Evolutionary conservation across 2,888 invertebrate genomes (phyloP).

Genomic region (Ganaspis brasiliensis): DNA sequence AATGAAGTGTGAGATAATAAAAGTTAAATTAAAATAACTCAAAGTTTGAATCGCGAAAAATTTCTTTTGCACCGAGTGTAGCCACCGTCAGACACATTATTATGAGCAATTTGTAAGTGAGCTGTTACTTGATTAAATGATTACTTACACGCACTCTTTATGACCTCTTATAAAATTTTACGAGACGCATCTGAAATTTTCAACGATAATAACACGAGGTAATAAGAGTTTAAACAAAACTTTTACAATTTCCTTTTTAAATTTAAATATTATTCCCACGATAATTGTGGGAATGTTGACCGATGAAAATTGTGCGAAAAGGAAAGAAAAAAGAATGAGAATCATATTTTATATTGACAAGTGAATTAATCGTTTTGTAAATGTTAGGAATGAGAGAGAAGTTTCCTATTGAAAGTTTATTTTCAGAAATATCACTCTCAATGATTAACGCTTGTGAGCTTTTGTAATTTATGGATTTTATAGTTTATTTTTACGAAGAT

Average conservation of each 20-base stretch:
- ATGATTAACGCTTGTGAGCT: slow-evolving; percentile 2
- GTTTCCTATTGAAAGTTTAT: background rate
- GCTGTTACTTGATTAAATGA: slow-evolving; percentile 21
- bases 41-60: background rate
- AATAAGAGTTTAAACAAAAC: slow-evolving; percentile 1
- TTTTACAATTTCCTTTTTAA: background rate
- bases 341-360: slow-evolving; percentile 4
- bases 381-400: background rate
- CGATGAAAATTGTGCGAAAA: too few species aligned
- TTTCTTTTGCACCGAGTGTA: slow-evolving; percentile 1
- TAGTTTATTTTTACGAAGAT: background rate
- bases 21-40: background rate
- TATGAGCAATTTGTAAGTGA: slow-evolving; percentile 15
- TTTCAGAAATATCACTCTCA: slow-evolving; percentile 4
- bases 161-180: slow-evolving; percentile 33
- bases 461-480: background rate
- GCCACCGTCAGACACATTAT: background rate
- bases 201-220: background rate
- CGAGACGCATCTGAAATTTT: slow-evolving; percentile 26
- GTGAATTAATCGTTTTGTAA: slow-evolving; percentile 10
- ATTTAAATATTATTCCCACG: slow-evolving; percentile 4
- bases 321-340: background rate
- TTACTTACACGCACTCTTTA: slow-evolving; percentile 20
- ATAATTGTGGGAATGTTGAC: slow-evolving; percentile 2
- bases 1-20: background rate